A percentile compares a stretch with the other conserved stretches of the same genome.
phyloP scores from a whole-genome alignment of 2,888 invertebrate species.

The Chymomyza fuscimana region DNA sequence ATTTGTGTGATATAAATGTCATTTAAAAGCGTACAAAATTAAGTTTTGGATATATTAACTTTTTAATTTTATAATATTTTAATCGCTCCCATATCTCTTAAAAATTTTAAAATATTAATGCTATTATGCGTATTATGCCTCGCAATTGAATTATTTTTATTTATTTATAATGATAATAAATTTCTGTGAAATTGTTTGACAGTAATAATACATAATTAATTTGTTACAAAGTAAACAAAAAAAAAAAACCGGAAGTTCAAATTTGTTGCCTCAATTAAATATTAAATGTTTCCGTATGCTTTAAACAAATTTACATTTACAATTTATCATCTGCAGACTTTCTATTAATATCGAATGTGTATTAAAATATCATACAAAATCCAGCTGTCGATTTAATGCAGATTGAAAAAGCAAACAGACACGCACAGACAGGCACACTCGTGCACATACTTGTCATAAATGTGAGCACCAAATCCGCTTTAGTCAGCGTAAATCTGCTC shows the following conservation, averaged over 20 bases:
- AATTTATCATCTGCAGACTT: neutral
- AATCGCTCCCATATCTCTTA: too few species aligned
- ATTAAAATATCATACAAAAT: conserved; percentile 41
- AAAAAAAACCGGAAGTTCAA: neutral
- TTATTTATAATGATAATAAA: too few species aligned
- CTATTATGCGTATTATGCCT: too few species aligned
- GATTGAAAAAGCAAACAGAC: conserved; percentile 30
- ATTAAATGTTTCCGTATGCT: neutral
- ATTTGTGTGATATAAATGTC: too few species aligned
- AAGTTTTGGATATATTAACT: too few species aligned
- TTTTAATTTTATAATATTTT: too few species aligned
- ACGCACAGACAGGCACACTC: conserved; percentile 23
- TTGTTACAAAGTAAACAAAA: neutral
- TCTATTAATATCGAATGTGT: conserved; percentile 8
- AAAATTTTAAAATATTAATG: too few species aligned
- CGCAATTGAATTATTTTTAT: too few species aligned
- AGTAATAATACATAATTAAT: neutral
- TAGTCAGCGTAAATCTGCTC: conserved; percentile 47
- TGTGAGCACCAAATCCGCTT: conserved; percentile 43
- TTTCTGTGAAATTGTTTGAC: too few species aligned
- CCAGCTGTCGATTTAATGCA: conserved; percentile 42
- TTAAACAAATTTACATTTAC: neutral
- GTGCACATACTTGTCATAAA: conserved; percentile 2
- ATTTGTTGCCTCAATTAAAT: neutral
- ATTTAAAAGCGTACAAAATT: too few species aligned